phyloP scores from a whole-genome alignment of 1,140 invertebrate species.

The Drosophila ambigua region DNA sequence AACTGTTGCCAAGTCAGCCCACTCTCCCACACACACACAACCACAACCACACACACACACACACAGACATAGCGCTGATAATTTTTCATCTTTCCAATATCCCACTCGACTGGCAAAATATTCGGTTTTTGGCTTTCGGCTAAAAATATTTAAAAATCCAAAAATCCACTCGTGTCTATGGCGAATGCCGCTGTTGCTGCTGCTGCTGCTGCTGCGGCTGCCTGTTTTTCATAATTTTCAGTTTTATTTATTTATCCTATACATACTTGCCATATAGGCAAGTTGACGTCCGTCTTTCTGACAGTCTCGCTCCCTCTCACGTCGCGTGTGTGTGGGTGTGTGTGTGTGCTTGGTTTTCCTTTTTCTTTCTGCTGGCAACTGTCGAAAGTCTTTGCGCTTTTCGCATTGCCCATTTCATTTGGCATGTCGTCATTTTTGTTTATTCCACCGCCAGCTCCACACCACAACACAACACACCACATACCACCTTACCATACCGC shows the following conservation, averaged over 20 bases:
- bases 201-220: conserved; percentile 48
- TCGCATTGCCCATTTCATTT: conserved; percentile 43
- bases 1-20: conserved; percentile 58
- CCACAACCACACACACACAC: conserved; percentile 9
- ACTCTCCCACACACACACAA: conserved; percentile 13
- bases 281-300: too few relatives aligned
- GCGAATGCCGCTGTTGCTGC: conserved; percentile 37
- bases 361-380: conserved; percentile 33
- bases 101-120: conserved; percentile 65
- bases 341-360: background rate
- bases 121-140: conserved; percentile 60
- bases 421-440: conserved; percentile 77
- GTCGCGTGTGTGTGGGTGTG: conserved; percentile 8
- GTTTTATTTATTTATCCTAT: conserved; percentile 74
- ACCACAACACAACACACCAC: too few relatives aligned
- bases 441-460: conserved; percentile 34
- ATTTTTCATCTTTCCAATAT: conserved; percentile 76
- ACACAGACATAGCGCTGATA: conserved; percentile 25
- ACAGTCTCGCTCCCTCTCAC: conserved; percentile 2
- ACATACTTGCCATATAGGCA: conserved; percentile 26
- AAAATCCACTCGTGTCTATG: conserved; percentile 61
- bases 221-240: conserved; percentile 80
- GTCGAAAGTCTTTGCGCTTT: conserved; percentile 46
- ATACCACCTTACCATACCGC: too few relatives aligned
- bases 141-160: conserved; percentile 81